Base-by-base conservation (phyloP, 2,797 vertebrate genomes). In the Euphonia xanthogaster region DNA sequence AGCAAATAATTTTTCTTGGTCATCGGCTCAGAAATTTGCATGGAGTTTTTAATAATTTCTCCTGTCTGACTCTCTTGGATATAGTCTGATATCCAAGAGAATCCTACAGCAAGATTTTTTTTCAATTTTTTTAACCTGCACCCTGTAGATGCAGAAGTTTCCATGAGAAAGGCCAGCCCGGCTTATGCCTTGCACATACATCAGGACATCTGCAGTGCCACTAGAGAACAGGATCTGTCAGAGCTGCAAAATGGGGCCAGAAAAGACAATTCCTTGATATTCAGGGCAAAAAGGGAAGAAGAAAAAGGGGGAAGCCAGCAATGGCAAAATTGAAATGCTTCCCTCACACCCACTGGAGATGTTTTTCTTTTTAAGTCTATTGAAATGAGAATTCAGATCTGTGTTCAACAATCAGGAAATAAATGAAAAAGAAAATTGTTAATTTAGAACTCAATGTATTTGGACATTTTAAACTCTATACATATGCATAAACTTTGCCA, bases 321-420 rank as follows among this genome's bases (percentile, higher is more conserved):
- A 10, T 39, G 65, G 24, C 17, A 30, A 23, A 86, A 74, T 10
- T 39, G 37, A 67, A 45, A 60, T 37, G 8, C 44, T 53, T 67
- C 42, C 23, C 22, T 65, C 18, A 6, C 12, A 37, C 7, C 12
- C 1, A 0, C 4, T 2, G 1, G 70, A 63, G 19, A 8, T 47
- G 5, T 13, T 85, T 78, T 57, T 45, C 39, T 72, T 57, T 57
- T 54, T 2, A 74, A 67, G 28, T 61, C 20, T 39, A 5, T 81
- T 90, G 70, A 71, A 31, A 17, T 75, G 42, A 53, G 33, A 66
- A 73, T 78, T 66, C 27, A 58, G 14, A 19, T 73, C 17, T n/a
- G 24, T n/a, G 31, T 62, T 81, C 2, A 12, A 63, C 24, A 63
- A 19, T 39, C 24, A 28, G 50, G 22, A 80, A 82, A 67, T 37